These are phyloP conservation scores for Rhizomys pruinosus DNA, from an alignment of 2,113 vertebrate genomes.

Conservation along the genomic window DNA sequence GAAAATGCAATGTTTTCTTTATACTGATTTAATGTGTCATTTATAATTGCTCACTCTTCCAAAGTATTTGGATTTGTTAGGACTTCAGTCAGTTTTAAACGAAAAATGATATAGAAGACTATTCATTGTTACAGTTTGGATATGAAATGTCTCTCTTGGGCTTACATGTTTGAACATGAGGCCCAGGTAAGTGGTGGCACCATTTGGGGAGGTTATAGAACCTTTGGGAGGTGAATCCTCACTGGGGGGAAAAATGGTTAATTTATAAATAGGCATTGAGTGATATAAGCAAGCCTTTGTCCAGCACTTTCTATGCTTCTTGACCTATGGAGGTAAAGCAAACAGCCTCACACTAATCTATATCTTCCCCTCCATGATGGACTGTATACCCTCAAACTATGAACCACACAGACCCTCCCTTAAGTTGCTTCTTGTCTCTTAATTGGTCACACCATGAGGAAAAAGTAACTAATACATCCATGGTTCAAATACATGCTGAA, in stretches of 20 bases:
- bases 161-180: not conserved
- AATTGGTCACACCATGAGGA: not conserved
- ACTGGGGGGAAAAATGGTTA: not conserved
- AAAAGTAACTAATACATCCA: not conserved
- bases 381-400: not conserved
- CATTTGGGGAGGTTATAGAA: not conserved
- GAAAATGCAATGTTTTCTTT: constrained; percentile 52
- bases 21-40: not conserved
- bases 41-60: not conserved
- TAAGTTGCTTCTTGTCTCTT: not conserved
- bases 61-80: constrained; percentile 36
- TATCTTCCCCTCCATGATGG: not conserved
- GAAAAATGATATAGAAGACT: not conserved
- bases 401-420: not conserved
- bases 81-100: constrained; percentile 35
- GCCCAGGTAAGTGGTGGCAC: not conserved
- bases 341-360: not conserved
- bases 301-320: not conserved
- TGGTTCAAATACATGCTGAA: not conserved
- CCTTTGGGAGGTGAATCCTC: not conserved
- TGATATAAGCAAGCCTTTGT: not conserved
- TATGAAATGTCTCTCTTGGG: not conserved
- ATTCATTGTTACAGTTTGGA: not conserved
- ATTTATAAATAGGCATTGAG: not conserved
- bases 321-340: not conserved